phyloP scores from a whole-genome alignment of 1,140 invertebrate species.

The Catajapyx aquilonaris region DNA sequence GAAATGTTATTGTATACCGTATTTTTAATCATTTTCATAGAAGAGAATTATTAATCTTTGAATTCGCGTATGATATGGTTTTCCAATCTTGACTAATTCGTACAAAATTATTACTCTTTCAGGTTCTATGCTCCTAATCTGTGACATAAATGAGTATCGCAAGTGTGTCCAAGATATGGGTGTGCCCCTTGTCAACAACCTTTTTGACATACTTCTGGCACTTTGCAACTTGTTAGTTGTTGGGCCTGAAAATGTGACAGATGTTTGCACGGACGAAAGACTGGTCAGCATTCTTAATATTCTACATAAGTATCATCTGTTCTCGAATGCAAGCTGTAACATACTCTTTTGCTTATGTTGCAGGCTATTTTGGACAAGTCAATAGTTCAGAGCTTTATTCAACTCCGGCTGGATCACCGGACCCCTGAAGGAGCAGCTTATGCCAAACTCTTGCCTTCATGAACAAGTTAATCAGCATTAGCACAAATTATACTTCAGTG shows the following conservation, averaged over 20 bases:
- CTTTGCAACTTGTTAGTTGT: slow-evolving; percentile 89
- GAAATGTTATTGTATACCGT: not conserved
- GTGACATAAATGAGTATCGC: slow-evolving; percentile 89
- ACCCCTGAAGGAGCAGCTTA: too few relatives aligned
- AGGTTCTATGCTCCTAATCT: slow-evolving; percentile 93
- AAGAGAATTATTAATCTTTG: not conserved
- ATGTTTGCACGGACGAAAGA: slow-evolving; percentile 83
- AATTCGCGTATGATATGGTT: not conserved
- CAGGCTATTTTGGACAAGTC: too few relatives aligned
- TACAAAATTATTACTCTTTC: slow-evolving; percentile 16
- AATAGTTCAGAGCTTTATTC: too few relatives aligned
- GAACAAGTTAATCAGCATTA: too few relatives aligned
- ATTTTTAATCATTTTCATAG: not conserved
- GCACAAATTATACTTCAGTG: too few relatives aligned
- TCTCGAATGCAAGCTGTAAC: too few relatives aligned
- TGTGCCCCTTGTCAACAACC: slow-evolving; percentile 49
- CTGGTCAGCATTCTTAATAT: slow-evolving; percentile 66
- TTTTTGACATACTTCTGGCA: slow-evolving; percentile 89
- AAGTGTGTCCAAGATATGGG: slow-evolving; percentile 55
- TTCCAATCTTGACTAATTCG: too few relatives aligned
- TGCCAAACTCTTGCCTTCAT: too few relatives aligned
- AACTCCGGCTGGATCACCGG: too few relatives aligned
- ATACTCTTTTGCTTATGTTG: too few relatives aligned
- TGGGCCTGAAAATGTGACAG: slow-evolving; percentile 85
- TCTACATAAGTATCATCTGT: too few relatives aligned